Conservation (phyloP, 2,113 vertebrate species). For the Dicentrarchus labrax region DNA sequence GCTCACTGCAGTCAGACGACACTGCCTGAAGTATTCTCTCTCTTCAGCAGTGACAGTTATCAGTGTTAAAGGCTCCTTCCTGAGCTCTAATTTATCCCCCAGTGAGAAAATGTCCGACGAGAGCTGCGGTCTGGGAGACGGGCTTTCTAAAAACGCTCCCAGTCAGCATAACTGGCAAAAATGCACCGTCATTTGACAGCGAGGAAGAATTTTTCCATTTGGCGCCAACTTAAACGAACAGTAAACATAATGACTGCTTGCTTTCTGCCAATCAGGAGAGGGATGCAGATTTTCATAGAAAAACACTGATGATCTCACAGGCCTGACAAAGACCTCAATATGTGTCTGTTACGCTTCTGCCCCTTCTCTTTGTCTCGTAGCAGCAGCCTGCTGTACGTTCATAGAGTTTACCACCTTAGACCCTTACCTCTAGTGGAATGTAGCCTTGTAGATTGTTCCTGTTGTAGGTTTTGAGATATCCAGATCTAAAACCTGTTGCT, state of each 20-base stretch:
- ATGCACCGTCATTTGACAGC: background rate
- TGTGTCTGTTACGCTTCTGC: background rate
- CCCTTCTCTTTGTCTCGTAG: no score
- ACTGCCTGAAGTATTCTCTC: slow-evolving; percentile 27
- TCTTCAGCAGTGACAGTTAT: slow-evolving; percentile 48
- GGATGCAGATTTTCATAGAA: background rate
- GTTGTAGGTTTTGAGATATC: no score
- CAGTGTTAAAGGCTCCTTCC: slow-evolving; percentile 63
- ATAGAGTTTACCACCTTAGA: no score
- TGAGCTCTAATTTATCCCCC: slow-evolving; percentile 71
- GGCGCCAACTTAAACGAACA: background rate
- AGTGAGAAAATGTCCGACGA: slow-evolving; percentile 41
- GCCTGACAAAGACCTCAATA: background rate
- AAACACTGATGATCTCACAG: background rate
- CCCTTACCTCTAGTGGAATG: no score
- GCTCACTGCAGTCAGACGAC: slow-evolving; percentile 63
- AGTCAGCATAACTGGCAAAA: slow-evolving; percentile 29
- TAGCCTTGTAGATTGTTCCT: no score
- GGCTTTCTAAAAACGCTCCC: slow-evolving; percentile 15
- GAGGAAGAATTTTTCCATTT: background rate
- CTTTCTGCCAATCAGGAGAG: background rate
- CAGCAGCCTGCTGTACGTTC: no score
- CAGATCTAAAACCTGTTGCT: no score
- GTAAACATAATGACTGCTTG: background rate
- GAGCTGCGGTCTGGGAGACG: slow-evolving; percentile 1